phyloP scores from a whole-genome alignment of 35 echinoderm and acorn worm genomes.

The Diadema setosum region DNA sequence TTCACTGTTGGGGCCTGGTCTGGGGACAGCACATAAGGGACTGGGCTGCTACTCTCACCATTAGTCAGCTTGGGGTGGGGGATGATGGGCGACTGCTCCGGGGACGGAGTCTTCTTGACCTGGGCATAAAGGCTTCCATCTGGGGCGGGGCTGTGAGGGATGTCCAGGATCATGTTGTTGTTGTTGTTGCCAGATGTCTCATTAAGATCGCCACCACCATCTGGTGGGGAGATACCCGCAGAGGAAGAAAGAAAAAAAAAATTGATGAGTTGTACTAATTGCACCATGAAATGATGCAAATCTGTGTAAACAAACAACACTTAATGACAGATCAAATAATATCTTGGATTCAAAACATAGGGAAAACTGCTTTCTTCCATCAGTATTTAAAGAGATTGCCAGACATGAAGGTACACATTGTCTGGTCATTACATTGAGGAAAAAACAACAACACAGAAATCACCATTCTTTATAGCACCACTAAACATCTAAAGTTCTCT shows the following conservation, averaged over 20 bases:
- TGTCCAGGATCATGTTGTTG: constrained; percentile 50
- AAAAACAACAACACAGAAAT: too few species aligned
- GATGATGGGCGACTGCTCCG: constrained; percentile 16
- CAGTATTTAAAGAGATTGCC: too few species aligned
- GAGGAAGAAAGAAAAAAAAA: not conserved
- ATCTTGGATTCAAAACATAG: too few species aligned
- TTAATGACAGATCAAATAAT: too few species aligned
- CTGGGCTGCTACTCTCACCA: not conserved
- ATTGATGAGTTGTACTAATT: not conserved
- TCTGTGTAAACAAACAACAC: too few species aligned
- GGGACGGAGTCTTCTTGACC: constrained; percentile 79
- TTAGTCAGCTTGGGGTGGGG: not conserved
- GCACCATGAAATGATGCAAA: too few species aligned
- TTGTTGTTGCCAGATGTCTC: constrained; percentile 41
- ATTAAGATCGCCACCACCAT: constrained; percentile 16
- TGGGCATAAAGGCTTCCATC: constrained; percentile 95
- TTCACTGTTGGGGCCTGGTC: constrained; percentile 7
- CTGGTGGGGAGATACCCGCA: not conserved
- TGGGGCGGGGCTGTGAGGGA: constrained; percentile 76
- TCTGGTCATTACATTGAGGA: too few species aligned
- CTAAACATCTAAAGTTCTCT: too few species aligned
- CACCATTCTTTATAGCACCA: too few species aligned
- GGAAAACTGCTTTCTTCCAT: too few species aligned
- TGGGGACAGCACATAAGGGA: not conserved
- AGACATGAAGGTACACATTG: too few species aligned